Base-by-base conservation (phyloP, 2,888 invertebrate genomes). In the Lypha dubia region DNA sequence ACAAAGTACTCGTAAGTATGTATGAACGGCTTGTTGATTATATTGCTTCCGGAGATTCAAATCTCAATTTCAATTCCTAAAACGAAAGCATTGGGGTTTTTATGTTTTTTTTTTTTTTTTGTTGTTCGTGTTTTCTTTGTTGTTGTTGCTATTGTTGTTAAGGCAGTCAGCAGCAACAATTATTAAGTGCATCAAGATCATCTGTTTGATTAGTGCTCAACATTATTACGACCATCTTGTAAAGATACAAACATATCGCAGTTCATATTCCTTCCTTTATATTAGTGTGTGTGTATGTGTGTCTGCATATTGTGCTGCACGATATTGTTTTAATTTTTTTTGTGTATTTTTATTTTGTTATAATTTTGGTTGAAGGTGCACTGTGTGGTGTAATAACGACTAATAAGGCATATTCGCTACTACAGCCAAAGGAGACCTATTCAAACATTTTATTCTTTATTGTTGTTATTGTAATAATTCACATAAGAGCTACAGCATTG, bases 181-280 rank as follows among this genome's bases (percentile, higher is more conserved):
- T 87, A 90, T 89, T 91, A 90, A 90, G 89, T 91, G 90, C 90
- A 91, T 90, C 91, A 91, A 91, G 90, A 90, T 90, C 88, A 88
- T 82, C 87, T 84, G 84, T 84, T 84, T 84, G 84, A 84, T 84
- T 84, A 84, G 84, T 74, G 77, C 74, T 84, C 74, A 73, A 81
- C 84, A 80, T 82, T 76, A 82, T 76, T 76, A 76, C 81, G 81
- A 82, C 75, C 81, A 82, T 82, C 81, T 82, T 82, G 81, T 70
- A 81, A 75, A 75, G 81, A 81, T 81, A 81, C 53, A 62, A 68
- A 68, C 62, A 75, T 80, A 79, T 73, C 49, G 73, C 63, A 20
- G 41, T 65, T 49, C 20, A 49, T 51, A 71, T 49, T 24, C 79
- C 41, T 62, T 3, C 62, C 41, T 62, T 0, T 46, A 28, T 22